Evolutionary conservation across 2,888 invertebrate genomes (phyloP).

Genomic region (Globia sparganii): DNA sequence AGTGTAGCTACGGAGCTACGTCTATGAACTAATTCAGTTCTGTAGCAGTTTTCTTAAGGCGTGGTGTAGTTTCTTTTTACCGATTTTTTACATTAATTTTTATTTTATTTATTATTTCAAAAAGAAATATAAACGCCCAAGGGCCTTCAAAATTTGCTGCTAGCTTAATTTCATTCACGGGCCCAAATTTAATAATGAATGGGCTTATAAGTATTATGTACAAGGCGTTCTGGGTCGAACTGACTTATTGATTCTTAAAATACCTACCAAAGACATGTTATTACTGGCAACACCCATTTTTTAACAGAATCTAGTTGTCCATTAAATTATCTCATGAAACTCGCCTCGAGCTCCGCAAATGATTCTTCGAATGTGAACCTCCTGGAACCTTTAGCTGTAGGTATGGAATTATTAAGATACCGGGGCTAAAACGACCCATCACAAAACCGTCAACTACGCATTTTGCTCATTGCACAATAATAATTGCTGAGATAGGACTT

Average conservation of each 20-base stretch:
- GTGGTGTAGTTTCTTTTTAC: background rate
- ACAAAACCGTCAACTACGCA: background rate
- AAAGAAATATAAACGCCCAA: background rate
- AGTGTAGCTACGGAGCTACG: constrained; percentile 29
- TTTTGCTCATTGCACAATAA: background rate
- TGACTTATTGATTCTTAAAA: constrained; percentile 24
- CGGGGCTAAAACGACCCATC: background rate
- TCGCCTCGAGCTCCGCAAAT: constrained; percentile 23
- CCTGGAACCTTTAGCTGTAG: constrained; percentile 7
- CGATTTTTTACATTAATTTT: background rate
- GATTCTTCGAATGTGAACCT: background rate
- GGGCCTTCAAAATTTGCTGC: background rate
- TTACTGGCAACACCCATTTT: constrained; percentile 14
- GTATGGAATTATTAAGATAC: background rate
- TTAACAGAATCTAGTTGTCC: constrained; percentile 17
- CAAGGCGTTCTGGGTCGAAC: background rate
- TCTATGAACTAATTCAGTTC: background rate
- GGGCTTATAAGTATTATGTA: background rate
- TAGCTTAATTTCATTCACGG: background rate
- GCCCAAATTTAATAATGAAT: background rate
- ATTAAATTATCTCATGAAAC: constrained; percentile 11
- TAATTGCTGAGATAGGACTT: background rate
- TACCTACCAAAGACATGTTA: background rate
- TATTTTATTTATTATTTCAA: background rate
- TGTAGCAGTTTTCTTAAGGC: background rate